Conservation (phyloP, 2,888 invertebrate species). For the Pyrrhia umbra region DNA sequence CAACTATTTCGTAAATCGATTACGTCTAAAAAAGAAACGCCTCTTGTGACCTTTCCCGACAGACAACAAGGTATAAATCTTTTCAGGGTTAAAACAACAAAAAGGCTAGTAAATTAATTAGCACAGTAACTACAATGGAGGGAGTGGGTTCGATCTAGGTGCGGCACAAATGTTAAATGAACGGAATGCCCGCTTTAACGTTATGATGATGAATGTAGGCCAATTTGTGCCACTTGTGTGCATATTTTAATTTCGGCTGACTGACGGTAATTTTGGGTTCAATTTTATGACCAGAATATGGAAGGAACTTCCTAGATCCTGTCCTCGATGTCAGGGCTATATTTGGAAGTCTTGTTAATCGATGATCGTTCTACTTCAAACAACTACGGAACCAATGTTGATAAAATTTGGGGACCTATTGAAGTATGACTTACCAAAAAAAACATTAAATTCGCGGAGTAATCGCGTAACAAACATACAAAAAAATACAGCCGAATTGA, state of each 20-base stretch:
- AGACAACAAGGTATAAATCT: slow-evolving; percentile 24
- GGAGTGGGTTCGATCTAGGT: slow-evolving; percentile 60
- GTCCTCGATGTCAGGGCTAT: too few relatives aligned
- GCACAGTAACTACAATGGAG: slow-evolving; percentile 44
- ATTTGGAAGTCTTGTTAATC: too few relatives aligned
- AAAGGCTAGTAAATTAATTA: slow-evolving; percentile 57
- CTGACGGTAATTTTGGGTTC: slow-evolving; percentile 34
- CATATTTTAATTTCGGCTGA: slow-evolving; percentile 56
- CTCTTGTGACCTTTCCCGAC: neutral
- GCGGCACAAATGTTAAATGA: slow-evolving; percentile 62
- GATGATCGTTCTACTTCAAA: too few relatives aligned
- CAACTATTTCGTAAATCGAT: too few relatives aligned
- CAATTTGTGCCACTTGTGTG: slow-evolving; percentile 59
- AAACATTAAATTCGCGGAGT: too few relatives aligned
- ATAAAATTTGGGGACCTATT: too few relatives aligned
- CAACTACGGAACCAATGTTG: too few relatives aligned
- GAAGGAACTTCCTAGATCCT: neutral
- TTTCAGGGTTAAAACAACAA: slow-evolving; percentile 28
- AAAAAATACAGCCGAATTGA: too few relatives aligned
- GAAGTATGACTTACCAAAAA: too few relatives aligned
- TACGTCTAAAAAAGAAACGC: too few relatives aligned
- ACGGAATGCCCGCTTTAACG: slow-evolving; percentile 55
- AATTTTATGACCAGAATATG: slow-evolving; percentile 7
- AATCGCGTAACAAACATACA: too few relatives aligned
- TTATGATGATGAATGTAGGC: slow-evolving; percentile 56